Percentiles rank a stretch among this genome's conserved stretches.
These are phyloP conservation scores for Argyresthia albistria DNA, from an alignment of 2,888 invertebrate genomes.

Conservation along the genomic window DNA sequence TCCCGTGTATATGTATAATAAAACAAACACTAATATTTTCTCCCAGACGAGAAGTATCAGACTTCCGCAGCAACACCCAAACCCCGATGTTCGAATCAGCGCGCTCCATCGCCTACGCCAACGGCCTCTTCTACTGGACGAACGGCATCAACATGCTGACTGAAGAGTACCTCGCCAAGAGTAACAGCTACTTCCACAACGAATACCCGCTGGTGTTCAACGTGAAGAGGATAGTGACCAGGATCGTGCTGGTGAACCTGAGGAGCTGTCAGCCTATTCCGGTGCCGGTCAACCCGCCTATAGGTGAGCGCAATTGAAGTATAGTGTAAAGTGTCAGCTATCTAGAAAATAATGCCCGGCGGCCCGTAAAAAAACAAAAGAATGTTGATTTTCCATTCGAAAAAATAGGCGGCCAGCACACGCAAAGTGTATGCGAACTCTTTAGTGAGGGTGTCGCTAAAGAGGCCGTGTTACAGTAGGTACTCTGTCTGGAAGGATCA, in stretches of 20 bases:
- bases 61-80: slow-evolving; percentile 82
- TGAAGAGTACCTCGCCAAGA: slow-evolving; percentile 82
- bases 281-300: slow-evolving; percentile 84
- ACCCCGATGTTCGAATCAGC: slow-evolving; percentile 82
- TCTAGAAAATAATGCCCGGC: too few relatives aligned
- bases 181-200: slow-evolving; percentile 84
- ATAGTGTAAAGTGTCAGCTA: too few relatives aligned
- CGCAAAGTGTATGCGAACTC: too few relatives aligned
- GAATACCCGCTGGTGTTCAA: slow-evolving; percentile 73
- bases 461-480: too few relatives aligned
- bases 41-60: slow-evolving; percentile 77
- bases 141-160: slow-evolving; percentile 82
- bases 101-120: slow-evolving; percentile 81
- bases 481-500: too few relatives aligned
- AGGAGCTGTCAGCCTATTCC: slow-evolving; percentile 85
- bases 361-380: too few relatives aligned
- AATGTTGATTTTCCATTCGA: too few relatives aligned
- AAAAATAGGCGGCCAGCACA: too few relatives aligned
- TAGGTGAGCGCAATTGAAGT: slow-evolving; percentile 28
- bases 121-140: slow-evolving; percentile 90
- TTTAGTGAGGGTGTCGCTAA: too few relatives aligned
- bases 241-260: slow-evolving; percentile 65
- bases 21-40: slow-evolving; percentile 13
- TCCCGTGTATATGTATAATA: background rate
- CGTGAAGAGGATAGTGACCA: slow-evolving; percentile 41